Evolutionary conservation across 2,888 invertebrate genomes (phyloP).

Genomic region (Dexiosoma caninum): DNA sequence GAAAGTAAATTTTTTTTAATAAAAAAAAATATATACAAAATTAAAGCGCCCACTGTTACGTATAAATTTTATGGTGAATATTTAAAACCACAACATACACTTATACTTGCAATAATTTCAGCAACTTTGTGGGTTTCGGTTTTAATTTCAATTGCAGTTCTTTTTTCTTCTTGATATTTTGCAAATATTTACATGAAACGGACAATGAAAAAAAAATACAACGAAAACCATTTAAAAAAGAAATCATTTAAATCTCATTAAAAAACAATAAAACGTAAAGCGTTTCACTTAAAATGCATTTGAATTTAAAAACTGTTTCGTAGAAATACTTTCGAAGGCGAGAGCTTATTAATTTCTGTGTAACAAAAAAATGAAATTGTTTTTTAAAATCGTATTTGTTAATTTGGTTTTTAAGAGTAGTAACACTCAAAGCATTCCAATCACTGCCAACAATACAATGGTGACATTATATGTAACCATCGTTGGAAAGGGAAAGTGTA

Average conservation of each 20-base stretch:
- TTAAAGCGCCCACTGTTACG: slow-evolving; percentile 42
- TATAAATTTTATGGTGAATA: background rate
- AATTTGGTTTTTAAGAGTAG: no score
- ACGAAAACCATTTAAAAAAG: slow-evolving; percentile 21
- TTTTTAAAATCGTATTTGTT: no score
- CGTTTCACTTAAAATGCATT: slow-evolving; percentile 8
- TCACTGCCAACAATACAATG: no score
- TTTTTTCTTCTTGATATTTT: background rate
- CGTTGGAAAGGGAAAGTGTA: no score
- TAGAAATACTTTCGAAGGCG: background rate
- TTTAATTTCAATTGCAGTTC: background rate
- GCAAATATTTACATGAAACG: background rate
- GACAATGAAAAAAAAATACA: background rate
- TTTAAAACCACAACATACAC: slow-evolving; percentile 30
- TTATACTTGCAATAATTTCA: slow-evolving; percentile 1
- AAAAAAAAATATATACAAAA: no score
- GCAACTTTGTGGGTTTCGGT: slow-evolving; percentile 7
- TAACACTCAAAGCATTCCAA: no score
- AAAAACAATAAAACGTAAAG: slow-evolving; percentile 10
- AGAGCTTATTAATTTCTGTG: background rate
- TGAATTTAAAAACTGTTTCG: slow-evolving; percentile 17
- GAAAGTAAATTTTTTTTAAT: slow-evolving; percentile 48
- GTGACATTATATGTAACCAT: no score
- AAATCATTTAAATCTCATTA: slow-evolving; percentile 30
- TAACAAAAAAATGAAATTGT: no score